These are phyloP conservation scores for Dynastes maya DNA, from an alignment of 2,888 invertebrate genomes.

Conservation along the genomic window DNA sequence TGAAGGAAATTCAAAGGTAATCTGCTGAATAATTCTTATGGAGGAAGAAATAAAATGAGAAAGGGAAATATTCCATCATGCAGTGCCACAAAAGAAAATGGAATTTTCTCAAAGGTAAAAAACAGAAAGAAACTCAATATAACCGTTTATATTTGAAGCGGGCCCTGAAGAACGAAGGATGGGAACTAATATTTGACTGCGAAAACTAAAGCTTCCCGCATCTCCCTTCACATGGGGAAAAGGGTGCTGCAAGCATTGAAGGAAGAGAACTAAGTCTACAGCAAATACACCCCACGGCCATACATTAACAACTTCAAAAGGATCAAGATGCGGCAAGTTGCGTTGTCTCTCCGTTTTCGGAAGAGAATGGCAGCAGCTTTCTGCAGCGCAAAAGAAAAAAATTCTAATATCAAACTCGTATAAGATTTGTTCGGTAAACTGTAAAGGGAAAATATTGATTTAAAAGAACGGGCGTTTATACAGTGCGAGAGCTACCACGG, in stretches of 20 bases:
- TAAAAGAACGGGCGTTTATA: slow-evolving; percentile 15
- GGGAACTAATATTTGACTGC: slow-evolving; percentile 48
- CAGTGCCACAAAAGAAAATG: slow-evolving; percentile 23
- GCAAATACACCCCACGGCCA: slow-evolving; percentile 47
- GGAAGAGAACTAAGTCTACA: slow-evolving; percentile 46
- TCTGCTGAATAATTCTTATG: too few species aligned
- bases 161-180: slow-evolving; percentile 8
- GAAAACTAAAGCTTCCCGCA: slow-evolving; percentile 26
- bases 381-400: slow-evolving; percentile 34
- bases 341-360: slow-evolving; percentile 32
- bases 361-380: background rate
- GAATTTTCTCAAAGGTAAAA: slow-evolving; percentile 8
- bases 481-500: background rate
- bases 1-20: too few species aligned
- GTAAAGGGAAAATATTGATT: slow-evolving; percentile 43
- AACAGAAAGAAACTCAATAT: slow-evolving; percentile 39
- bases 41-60: too few species aligned
- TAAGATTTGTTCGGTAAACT: slow-evolving; percentile 36
- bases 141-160: slow-evolving; percentile 43
- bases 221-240: background rate
- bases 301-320: slow-evolving; percentile 50
- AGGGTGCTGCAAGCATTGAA: background rate
- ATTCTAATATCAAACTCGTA: slow-evolving; percentile 46
- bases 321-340: slow-evolving; percentile 43
- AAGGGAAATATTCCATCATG: too few species aligned